Evolutionary conservation across 1,140 invertebrate genomes (phyloP).

Genomic region (Gyrodactylus bullatarudis): DNA sequence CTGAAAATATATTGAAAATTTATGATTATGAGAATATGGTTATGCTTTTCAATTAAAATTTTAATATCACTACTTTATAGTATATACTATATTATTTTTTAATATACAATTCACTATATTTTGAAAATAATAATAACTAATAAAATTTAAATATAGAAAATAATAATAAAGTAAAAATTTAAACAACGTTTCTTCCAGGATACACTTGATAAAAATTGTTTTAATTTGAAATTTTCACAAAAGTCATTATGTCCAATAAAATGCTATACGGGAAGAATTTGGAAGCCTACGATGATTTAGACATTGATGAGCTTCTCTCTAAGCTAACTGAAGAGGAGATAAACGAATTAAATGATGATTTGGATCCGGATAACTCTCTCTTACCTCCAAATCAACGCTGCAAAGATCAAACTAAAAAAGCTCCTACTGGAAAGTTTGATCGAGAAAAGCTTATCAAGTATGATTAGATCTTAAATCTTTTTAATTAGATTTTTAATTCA

Average conservation of each 20-base stretch:
- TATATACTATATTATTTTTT: too few relatives aligned
- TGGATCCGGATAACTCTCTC: conserved; percentile 91
- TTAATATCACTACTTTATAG: too few relatives aligned
- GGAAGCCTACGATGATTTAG: conserved; percentile 64
- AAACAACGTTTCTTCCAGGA: too few relatives aligned
- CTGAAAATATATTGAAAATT: too few relatives aligned
- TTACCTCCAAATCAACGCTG: conserved; percentile 73
- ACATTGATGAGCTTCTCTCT: conserved; percentile 70
- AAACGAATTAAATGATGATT: conserved; percentile 78
- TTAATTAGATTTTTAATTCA: conserved; percentile 60
- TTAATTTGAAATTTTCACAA: too few relatives aligned
- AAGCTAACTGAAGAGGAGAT: conserved; percentile 77
- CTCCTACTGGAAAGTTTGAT: conserved; percentile 65
- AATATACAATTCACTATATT: too few relatives aligned
- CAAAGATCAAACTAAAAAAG: conserved; percentile 70
- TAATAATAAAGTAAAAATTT: too few relatives aligned
- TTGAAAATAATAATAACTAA: too few relatives aligned
- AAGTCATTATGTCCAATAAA: conserved; percentile 21
- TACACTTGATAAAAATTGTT: too few relatives aligned
- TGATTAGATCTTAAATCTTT: conserved; percentile 26
- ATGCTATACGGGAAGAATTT: conserved; percentile 53
- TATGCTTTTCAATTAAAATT: too few relatives aligned
- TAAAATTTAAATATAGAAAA: too few relatives aligned
- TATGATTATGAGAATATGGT: too few relatives aligned
- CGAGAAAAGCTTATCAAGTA: conserved; percentile 39